Evolutionary conservation across 2,888 invertebrate species (phyloP).

Genomic region (Hypolimnas misippus): DNA sequence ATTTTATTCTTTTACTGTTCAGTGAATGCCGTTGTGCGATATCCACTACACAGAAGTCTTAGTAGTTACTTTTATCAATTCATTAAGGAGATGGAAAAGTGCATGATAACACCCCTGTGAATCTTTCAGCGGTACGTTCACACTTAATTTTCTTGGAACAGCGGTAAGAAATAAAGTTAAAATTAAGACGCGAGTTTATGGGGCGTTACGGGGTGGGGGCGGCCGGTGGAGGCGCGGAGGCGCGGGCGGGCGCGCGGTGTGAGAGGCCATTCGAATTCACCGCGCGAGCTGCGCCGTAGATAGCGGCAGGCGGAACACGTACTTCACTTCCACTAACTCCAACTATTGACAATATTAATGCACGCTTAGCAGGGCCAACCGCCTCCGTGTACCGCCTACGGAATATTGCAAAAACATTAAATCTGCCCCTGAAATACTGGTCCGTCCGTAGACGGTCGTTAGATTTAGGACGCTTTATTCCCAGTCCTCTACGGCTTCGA

Average conservation of each 20-base stretch:
- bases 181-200: conserved; percentile 84
- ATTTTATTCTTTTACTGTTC: not conserved
- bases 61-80: conserved; percentile 21
- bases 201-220: conserved; percentile 78
- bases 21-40: not conserved
- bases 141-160: conserved; percentile 82
- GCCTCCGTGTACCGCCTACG: conserved; percentile 69
- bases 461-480: conserved; percentile 37
- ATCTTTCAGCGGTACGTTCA: conserved; percentile 76
- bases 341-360: conserved; percentile 84
- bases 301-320: conserved; percentile 84
- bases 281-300: conserved; percentile 81
- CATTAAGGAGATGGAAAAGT: conserved; percentile 35
- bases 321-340: conserved; percentile 84
- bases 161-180: conserved; percentile 83
- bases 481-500: conserved; percentile 43
- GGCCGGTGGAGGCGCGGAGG: conserved; percentile 53
- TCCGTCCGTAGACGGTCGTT: conserved; percentile 19
- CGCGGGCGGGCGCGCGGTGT: conserved; percentile 53
- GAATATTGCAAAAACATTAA: conserved; percentile 60
- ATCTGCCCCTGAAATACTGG: conserved; percentile 35
- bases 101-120: conserved; percentile 61
- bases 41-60: not conserved
- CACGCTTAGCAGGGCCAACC: conserved; percentile 81
- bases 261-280: conserved; percentile 81